Base-by-base conservation (phyloP, 2,888 invertebrate genomes). In the Brassicogethes aeneus region DNA sequence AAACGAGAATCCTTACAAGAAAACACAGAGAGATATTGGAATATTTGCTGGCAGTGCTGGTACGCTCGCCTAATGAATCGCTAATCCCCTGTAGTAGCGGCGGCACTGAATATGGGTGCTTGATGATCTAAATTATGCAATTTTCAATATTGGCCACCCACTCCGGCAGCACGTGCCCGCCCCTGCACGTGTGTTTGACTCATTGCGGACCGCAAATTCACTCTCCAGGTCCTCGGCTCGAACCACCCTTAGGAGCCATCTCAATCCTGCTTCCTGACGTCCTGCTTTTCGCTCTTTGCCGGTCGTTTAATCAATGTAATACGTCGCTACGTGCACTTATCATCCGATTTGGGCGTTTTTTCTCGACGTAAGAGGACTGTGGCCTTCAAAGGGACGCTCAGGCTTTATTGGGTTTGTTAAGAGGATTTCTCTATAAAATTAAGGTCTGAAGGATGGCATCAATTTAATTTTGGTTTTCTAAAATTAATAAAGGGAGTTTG, bases 91-190 rank as follows among this genome's bases (percentile, higher is more conserved):
- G 45, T 42, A 40, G 49, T 53, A 49, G 52, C 51, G 46, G 16
- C 35, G 33, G 23, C 17, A 40, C 43, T 53, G 57, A 59, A 59
- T 58, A 59, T 57, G 57, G 56, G 53, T 52, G 58, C 62, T 62
- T 62, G 64, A 66, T 63, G 65, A 65, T 65, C 63, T 68, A 66
- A 68, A 69, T 69, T 69, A 69, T 69, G 69, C 68, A 69, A 69
- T 69, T 69, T 69, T 68, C 68, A 68, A 69, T 68, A 68, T 68
- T 68, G 69, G 66, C 68, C 69, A 68, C 69, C 69, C 68, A 68
- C 66, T 67, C 60, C 56, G 68, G 56, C n/a, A 67, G 56, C 69
- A 69, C 69, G 69, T 69, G 69, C 57, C 66, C 69, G 64, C 68
- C 67, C 63, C 59, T 56, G 63, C 69, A 69, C 69, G 69, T 69